A percentile compares a stretch with the other conserved stretches of the same genome.
Evolutionary conservation across 2,797 vertebrate genomes (phyloP).

Genomic region (Anisognathus igniventris): DNA sequence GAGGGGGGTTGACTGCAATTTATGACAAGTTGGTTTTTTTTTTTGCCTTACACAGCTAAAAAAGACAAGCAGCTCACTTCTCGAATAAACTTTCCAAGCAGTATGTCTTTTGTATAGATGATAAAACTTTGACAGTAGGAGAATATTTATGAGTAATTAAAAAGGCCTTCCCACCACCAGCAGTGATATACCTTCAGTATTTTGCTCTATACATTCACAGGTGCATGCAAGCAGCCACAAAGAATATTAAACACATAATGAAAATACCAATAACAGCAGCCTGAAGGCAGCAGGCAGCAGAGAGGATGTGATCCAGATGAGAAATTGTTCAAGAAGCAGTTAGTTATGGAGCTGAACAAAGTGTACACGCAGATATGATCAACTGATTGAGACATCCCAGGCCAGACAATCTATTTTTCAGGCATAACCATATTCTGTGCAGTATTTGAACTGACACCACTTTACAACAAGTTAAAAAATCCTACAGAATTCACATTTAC

Average conservation of each 20-base stretch:
- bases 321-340: neutral
- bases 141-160: neutral
- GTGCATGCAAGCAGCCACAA: neutral
- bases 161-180: neutral
- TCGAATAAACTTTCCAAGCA: slow-evolving; percentile 27
- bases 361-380: neutral
- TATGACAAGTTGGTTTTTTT: neutral
- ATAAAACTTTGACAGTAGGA: neutral
- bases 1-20: slow-evolving; percentile 22
- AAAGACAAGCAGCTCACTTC: slow-evolving; percentile 42
- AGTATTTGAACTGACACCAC: neutral
- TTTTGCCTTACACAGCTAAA: slow-evolving; percentile 62
- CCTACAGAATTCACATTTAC: neutral
- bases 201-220: neutral
- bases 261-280: neutral
- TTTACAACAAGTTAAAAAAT: neutral
- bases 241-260: neutral
- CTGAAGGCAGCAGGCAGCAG: neutral
- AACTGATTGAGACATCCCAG: neutral
- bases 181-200: neutral
- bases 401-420: neutral
- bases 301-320: neutral
- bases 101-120: neutral
- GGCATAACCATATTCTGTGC: neutral
- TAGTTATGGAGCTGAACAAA: neutral